Conservation (phyloP, 2,888 invertebrate genomes). For the Synergus itoensis region DNA sequence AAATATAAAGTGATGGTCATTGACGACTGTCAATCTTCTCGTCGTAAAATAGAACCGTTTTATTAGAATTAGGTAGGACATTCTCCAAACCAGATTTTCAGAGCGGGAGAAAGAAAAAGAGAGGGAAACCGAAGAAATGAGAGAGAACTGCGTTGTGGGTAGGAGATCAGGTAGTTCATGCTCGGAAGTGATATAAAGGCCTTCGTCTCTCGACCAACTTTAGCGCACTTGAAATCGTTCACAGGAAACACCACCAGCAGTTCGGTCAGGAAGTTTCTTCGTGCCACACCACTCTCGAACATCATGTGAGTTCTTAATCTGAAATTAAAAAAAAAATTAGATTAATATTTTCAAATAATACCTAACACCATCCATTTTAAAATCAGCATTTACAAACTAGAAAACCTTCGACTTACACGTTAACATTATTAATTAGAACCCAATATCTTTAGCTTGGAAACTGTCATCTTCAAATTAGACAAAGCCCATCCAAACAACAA, state of each 20-base stretch:
- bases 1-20: not conserved
- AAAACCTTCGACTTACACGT: not conserved
- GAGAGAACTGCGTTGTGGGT: constrained; percentile 61
- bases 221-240: constrained; percentile 71
- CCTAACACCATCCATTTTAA: not conserved
- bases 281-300: constrained; percentile 73
- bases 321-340: not conserved
- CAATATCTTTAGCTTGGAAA: not conserved
- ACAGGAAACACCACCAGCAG: constrained; percentile 63
- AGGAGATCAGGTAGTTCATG: constrained; percentile 63
- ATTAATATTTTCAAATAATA: not conserved
- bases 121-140: constrained; percentile 50
- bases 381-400: not conserved
- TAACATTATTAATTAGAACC: not conserved
- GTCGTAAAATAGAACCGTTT: constrained; percentile 23
- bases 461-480: not conserved
- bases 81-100: not conserved
- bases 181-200: constrained; percentile 77
- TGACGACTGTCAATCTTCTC: constrained; percentile 28
- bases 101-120: constrained; percentile 48
- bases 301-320: constrained; percentile 70
- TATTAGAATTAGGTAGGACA: constrained; percentile 36
- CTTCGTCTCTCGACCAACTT: constrained; percentile 63
- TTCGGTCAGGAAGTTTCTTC: constrained; percentile 61
- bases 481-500: not conserved